phyloP scores from a whole-genome alignment of 2,797 vertebrate species.

The Xyrichtys novacula region DNA sequence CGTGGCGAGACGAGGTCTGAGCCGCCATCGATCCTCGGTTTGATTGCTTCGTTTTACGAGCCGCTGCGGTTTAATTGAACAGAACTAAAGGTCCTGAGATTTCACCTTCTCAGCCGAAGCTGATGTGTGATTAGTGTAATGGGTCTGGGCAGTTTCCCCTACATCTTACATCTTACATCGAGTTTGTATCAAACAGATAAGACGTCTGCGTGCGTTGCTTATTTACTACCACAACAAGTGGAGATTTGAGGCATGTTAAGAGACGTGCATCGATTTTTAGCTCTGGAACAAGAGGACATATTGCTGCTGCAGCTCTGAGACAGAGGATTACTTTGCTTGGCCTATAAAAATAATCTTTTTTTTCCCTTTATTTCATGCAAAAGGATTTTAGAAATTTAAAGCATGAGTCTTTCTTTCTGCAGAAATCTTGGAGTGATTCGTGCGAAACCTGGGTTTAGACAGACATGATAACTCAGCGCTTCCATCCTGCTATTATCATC shows the following conservation, averaged over 20 bases:
- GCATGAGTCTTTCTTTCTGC: no score
- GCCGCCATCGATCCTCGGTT: slow-evolving; percentile 39
- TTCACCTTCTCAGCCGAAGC: slow-evolving; percentile 41
- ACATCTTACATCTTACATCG: slow-evolving; percentile 41
- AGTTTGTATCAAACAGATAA: slow-evolving; percentile 29
- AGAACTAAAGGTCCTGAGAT: slow-evolving; percentile 46
- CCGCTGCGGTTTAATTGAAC: slow-evolving; percentile 57
- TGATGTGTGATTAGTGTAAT: slow-evolving; percentile 66
- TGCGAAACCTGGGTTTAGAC: not conserved
- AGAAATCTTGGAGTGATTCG: not conserved
- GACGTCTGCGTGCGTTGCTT: not conserved
- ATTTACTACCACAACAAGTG: slow-evolving; percentile 16
- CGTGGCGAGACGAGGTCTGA: not conserved
- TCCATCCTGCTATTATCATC: not conserved
- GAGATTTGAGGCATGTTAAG: slow-evolving; percentile 11
- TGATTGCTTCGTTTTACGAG: slow-evolving; percentile 56
- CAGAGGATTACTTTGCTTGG: not conserved
- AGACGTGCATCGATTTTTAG: slow-evolving; percentile 18
- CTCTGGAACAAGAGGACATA: not conserved
- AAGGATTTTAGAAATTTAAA: not conserved
- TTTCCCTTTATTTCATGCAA: not conserved
- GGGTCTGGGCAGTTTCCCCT: slow-evolving; percentile 24
- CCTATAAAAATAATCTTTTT: not conserved
- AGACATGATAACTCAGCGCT: not conserved
- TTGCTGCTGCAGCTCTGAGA: not conserved